Conservation (phyloP, 2,797 vertebrate species). For the Phrynocephalus vlangalii region DNA sequence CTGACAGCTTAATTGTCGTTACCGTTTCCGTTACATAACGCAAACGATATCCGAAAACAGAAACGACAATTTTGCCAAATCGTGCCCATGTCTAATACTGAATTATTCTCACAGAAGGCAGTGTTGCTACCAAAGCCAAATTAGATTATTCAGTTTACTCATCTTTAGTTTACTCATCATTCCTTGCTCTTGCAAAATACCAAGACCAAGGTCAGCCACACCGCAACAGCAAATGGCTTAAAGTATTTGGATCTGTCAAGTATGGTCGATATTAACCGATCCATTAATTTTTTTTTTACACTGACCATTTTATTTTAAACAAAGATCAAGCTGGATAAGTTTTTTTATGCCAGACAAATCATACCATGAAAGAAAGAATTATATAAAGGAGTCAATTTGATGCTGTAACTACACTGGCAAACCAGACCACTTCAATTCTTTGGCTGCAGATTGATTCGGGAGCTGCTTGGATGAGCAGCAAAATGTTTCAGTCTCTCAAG, state of each 20-base stretch:
- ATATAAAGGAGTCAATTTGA: too few relatives aligned
- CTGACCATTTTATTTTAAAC: neutral
- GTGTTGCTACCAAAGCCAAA: neutral
- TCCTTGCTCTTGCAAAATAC: neutral
- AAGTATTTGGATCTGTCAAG: slow-evolving; percentile 25
- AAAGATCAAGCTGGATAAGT: neutral
- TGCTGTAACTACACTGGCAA: too few relatives aligned
- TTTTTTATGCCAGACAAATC: neutral
- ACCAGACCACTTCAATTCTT: too few relatives aligned
- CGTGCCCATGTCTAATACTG: neutral
- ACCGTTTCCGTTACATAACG: too few relatives aligned
- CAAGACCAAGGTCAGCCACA: neutral
- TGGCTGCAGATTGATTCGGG: too few relatives aligned
- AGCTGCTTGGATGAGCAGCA: too few relatives aligned
- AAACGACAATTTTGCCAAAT: too few relatives aligned
- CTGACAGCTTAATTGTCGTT: too few relatives aligned
- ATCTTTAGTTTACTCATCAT: neutral
- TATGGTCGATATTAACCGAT: neutral
- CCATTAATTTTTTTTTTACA: neutral
- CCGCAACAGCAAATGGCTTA: neutral
- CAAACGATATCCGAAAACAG: too few relatives aligned
- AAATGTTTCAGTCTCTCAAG: too few relatives aligned
- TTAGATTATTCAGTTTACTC: neutral
- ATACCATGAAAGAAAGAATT: neutral
- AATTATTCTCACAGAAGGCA: slow-evolving; percentile 15